Evolutionary conservation across 2,113 vertebrate genomes (phyloP), one percentile per base, ranked within the genome.

Genomic region (Sardina pilchardus): DNA sequence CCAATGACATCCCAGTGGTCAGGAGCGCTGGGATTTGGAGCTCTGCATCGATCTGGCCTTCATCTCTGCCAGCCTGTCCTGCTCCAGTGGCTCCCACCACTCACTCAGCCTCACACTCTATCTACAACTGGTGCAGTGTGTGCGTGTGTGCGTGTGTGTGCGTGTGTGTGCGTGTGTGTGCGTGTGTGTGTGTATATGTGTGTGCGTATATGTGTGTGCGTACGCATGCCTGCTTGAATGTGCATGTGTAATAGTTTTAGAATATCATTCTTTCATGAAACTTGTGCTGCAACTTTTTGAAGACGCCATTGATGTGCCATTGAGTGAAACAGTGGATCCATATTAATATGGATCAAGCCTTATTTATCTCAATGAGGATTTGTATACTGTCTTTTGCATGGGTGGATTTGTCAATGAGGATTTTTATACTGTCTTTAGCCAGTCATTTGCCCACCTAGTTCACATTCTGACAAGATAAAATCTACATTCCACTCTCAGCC

Each of bases 81-180:
- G 26, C 26, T 67, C 63, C n/a, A 67, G 24, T 36, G 34, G 16
- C 10, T 30, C 26, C 12, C 71, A 36, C 71, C 3, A 78, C 71
- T 36, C 71, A 14, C 84, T 80, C 83, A 84, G 43, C 26, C 26
- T 43, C 88, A 75, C 85, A 85, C 85, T 89, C 85, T 78, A 56
- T 84, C 71, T 34, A 26, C 63, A 34, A 34, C 63, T 34, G 26
- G 8, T 30, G 63, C 63, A 71, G 26, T 71, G 1, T 71, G 5
- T 71, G 63, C 34, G 34, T 36, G 34, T 78, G 71, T 78, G 71
- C 19, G 34, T 36, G 71, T 36, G 30, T 75, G 63, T 71, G 63
- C 34, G 63, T 71, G 30, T 71, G 63, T n/a, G 24, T 30, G 63
- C 34, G 26, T 63, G 59, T 56, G 53, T 12, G 53, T 12, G 53